Conservation (phyloP, 2,888 invertebrate genomes). For the Amphipoea lucens region DNA sequence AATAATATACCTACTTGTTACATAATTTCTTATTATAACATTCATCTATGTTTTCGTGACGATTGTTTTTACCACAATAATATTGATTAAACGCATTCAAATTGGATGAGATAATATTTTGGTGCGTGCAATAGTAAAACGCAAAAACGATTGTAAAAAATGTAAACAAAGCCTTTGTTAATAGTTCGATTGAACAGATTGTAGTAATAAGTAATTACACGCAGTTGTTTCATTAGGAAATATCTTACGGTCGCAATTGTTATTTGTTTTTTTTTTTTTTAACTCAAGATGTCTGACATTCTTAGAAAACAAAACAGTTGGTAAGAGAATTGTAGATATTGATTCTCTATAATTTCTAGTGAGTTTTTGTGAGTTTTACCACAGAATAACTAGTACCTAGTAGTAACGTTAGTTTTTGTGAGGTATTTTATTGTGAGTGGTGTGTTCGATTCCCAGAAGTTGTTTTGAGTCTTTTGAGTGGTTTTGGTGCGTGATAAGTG, state of each 20-base stretch:
- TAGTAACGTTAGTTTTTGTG: too few relatives aligned
- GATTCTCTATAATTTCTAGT: not conserved
- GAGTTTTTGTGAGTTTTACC: not conserved
- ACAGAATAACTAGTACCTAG: not conserved
- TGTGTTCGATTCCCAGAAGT: not conserved
- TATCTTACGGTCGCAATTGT: not conserved
- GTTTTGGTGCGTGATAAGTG: not conserved
- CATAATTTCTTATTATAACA: not conserved
- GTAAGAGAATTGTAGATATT: too few relatives aligned
- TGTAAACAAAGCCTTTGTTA: slow-evolving; percentile 56
- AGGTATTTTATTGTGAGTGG: not conserved
- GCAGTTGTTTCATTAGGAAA: slow-evolving; percentile 26
- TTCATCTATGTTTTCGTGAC: not conserved
- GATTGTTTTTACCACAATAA: not conserved
- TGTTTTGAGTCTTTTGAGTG: too few relatives aligned
- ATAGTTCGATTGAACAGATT: slow-evolving; percentile 9
- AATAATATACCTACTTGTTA: not conserved
- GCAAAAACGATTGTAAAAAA: slow-evolving; percentile 47
- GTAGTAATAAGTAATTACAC: slow-evolving; percentile 31
- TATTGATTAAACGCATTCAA: slow-evolving; percentile 17
- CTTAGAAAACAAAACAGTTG: not conserved
- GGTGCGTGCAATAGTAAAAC: slow-evolving; percentile 1
- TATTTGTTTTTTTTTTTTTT: not conserved
- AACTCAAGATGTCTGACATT: not conserved
- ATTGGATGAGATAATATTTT: slow-evolving; percentile 32